A percentile compares a stretch with the other conserved stretches of the same genome.
Conservation (phyloP, 2,113 vertebrate genomes). For the Rutilus rutilus region DNA sequence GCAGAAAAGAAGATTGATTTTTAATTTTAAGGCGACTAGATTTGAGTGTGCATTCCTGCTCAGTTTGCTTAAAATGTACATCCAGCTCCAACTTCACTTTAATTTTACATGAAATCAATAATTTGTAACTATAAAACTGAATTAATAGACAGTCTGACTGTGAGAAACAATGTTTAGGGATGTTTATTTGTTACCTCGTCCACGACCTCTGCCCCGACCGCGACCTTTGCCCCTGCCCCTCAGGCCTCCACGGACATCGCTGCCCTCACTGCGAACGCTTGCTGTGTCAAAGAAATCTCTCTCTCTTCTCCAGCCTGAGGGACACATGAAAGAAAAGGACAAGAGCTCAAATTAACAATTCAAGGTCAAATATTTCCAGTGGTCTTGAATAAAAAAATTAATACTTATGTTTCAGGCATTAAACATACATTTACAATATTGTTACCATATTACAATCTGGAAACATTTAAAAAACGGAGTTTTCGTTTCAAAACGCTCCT, state of each 20-base stretch:
- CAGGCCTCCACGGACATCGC: conserved; percentile 78
- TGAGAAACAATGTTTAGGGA: not conserved
- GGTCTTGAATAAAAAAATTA: not conserved
- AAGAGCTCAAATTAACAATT: not conserved
- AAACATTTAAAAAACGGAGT: too few relatives aligned
- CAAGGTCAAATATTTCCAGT: not conserved
- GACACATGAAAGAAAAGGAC: not conserved
- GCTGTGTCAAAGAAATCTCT: conserved; percentile 81
- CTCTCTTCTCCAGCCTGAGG: conserved; percentile 85
- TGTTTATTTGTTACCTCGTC: conserved; percentile 72
- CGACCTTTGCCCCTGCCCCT: conserved; percentile 85
- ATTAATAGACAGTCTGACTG: not conserved
- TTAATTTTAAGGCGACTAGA: too few relatives aligned
- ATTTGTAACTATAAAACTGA: too few relatives aligned
- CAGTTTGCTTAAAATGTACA: too few relatives aligned
- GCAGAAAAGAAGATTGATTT: too few relatives aligned
- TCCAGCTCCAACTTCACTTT: too few relatives aligned
- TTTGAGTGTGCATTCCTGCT: too few relatives aligned
- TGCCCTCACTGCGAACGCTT: conserved; percentile 84
- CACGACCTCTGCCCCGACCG: conserved; percentile 86
- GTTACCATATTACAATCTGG: too few relatives aligned
- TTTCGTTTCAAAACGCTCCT: too few relatives aligned
- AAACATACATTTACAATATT: too few relatives aligned
- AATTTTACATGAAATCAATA: too few relatives aligned
- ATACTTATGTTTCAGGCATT: not conserved